These are phyloP conservation scores for Apteryx owenii DNA, from an alignment of 2,113 vertebrate species.

Conservation along the genomic window DNA sequence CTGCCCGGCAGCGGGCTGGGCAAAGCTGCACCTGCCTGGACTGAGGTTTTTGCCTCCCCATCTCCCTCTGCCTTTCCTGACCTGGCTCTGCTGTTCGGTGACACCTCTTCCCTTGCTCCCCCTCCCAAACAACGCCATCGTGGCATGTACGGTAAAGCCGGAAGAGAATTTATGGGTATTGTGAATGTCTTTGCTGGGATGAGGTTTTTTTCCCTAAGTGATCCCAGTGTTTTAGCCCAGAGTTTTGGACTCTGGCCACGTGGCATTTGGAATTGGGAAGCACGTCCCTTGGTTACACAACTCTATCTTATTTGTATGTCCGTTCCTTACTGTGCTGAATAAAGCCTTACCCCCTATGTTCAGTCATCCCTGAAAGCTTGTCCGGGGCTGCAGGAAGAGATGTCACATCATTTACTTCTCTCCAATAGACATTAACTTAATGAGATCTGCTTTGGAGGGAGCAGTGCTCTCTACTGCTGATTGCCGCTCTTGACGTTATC, in stretches of 20 bases:
- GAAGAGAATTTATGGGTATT: not conserved
- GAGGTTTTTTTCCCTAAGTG: not conserved
- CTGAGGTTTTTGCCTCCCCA: not conserved
- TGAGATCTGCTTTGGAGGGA: conserved; percentile 1
- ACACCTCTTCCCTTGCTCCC: not conserved
- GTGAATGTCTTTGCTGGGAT: not conserved
- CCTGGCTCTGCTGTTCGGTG: not conserved
- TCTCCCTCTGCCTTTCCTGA: not conserved
- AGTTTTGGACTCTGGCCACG: not conserved
- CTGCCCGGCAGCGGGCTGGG: not conserved
- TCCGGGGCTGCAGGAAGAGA: not conserved
- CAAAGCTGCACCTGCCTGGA: not conserved
- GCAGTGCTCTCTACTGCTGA: not conserved
- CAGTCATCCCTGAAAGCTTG: not conserved
- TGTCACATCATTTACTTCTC: not conserved
- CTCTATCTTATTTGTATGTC: not conserved
- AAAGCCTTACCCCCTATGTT: not conserved
- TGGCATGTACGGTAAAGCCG: not conserved
- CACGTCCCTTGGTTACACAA: not conserved
- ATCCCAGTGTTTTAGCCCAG: not conserved
- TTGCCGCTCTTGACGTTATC: not conserved
- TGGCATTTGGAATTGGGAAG: not conserved
- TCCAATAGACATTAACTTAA: not conserved
- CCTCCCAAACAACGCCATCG: not conserved
- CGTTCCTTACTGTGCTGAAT: conserved; percentile 4